Base-by-base conservation (phyloP, 2,113 vertebrate genomes). In the Riparia riparia region DNA sequence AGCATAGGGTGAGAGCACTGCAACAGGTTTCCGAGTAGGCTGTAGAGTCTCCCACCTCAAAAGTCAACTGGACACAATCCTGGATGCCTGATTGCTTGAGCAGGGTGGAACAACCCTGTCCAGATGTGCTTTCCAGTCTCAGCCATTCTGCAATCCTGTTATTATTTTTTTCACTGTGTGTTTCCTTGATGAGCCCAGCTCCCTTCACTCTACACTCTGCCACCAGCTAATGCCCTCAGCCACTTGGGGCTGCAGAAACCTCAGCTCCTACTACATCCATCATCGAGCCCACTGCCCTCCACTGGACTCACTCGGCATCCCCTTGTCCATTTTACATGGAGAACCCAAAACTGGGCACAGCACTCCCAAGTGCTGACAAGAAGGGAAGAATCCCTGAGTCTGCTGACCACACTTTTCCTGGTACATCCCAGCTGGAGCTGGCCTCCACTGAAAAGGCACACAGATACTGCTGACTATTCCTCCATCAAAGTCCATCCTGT, bases 41-140 rank as follows among this genome's bases (percentile, higher is more conserved):
- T 77, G 14, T 1, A n/a, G 20, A 65, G 20, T 32, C 19, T 79
- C 57, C 16, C 3, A 47, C n/a, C 31, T 42, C 18, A 41, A 5
- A 78, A 66, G 6, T 8, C 3, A 8, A 7, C 20, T 26, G n/a
- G 22, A 29, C 12, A 54, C 0, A 0, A 21, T 44, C 12, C 14
- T 37, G 37, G 17, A 28, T 1, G 3, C 17, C 9, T 31, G 31
- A 37, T 8, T 44, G 39, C n/a, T 18, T 29, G 14, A 65, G 64
- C 32, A 77, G 20, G 4, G 17, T 5, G 37, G 56, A 47, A 60
- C 54, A 44, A 17, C 1, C 2, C 19, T 18, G 7, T 32, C 56
- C 34, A 31, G 28, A 37, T 10, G 5, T 9, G 7, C 41, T 26
- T 54, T 66, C 47, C 47, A 66, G 66, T 7, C 56, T 65, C 60